Base-by-base conservation (phyloP, 2,888 invertebrate genomes). In the Malthinus flaveolus region DNA sequence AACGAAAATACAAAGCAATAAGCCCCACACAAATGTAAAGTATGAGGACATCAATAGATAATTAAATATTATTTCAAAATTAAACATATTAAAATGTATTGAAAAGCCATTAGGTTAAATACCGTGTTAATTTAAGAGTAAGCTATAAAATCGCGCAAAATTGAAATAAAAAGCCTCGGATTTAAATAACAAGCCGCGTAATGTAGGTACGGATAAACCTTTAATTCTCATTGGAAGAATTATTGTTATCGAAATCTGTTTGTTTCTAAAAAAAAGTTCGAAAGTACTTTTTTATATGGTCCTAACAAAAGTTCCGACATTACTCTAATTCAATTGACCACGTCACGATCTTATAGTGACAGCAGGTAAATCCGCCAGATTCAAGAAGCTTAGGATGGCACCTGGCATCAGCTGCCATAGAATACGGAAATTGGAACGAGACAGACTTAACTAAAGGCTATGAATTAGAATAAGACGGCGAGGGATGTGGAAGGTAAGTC, bases 151-250 rank as follows among this genome's bases (percentile, higher is more conserved):
- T 73, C 71, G 75, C 68, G 70, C 72, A 71, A 75, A 75, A 76
- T 76, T 76, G 76, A 77, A 76, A 75, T 76, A 77, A 75, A 78
- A 78, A 77, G 72, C 76, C 71, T 52, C 56, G 74, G 75, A 75
- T 76, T 74, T 74, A 74, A 73, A 73, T 71, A 73, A 72, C 74
- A 75, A 74, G 72, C 73, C 71, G 68, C 68, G 69, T 71, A 71
- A 71, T 71, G 68, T 67, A 66, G 70, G 63, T 66, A 60, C 65
- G 65, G 65, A 66, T 70, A 69, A 69, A 71, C 66, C 68, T 67
- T 62, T 70, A 69, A 70, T 70, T 66, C 67, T 66, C 66, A 67
- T 59, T 56, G 50, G 60, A 66, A 65, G 67, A 67, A 66, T 67
- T 66, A 66, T 65, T 55, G 57, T 64, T 60, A 67, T 62, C 65